phyloP scores from a whole-genome alignment of 1,140 invertebrate species.

The Zaprionus nigranus region DNA sequence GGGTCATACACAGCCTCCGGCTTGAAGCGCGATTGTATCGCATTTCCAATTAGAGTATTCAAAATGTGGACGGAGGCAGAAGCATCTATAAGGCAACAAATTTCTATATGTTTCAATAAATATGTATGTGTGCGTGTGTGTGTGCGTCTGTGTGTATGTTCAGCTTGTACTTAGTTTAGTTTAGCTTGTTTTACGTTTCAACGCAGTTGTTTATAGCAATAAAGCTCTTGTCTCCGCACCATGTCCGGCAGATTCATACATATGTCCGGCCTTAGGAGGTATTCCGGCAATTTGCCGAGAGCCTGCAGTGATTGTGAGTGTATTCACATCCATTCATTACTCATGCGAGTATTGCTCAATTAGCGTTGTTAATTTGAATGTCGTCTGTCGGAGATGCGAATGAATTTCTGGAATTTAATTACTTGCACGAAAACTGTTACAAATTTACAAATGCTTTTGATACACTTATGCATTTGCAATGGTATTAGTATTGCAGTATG shows the following conservation, averaged over 20 bases:
- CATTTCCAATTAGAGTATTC: slow-evolving; percentile 1
- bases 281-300: background rate
- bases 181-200: background rate
- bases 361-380: slow-evolving; percentile 3
- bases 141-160: background rate
- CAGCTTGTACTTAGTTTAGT: background rate
- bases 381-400: background rate
- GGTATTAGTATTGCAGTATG: background rate
- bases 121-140: background rate
- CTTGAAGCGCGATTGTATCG: background rate
- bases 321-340: slow-evolving; percentile 3
- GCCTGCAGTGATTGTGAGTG: background rate
- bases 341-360: slow-evolving; percentile 7
- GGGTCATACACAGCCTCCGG: too few relatives aligned
- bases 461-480: background rate
- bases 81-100: background rate
- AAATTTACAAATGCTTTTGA: background rate
- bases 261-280: background rate
- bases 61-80: background rate
- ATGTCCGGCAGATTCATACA: background rate
- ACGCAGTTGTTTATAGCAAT: background rate
- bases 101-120: background rate
- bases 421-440: slow-evolving; percentile 4
- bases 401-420: slow-evolving; percentile 8
- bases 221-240: background rate